These are phyloP conservation scores for Drosophila punjabiensis DNA, from an alignment of 1,140 invertebrate species.

Conservation along the genomic window DNA sequence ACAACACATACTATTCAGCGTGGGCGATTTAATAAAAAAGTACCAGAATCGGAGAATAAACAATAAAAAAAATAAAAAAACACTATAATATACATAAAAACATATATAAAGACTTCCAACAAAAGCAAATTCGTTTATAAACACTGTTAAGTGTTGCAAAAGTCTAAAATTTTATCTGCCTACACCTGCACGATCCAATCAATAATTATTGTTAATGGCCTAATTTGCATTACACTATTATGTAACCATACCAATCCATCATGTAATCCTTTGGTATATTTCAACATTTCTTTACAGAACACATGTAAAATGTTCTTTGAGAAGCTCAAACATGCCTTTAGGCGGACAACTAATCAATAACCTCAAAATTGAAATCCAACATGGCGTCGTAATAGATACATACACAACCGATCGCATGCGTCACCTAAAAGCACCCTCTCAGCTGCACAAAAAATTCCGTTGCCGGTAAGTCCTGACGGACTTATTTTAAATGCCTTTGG, in stretches of 20 bases:
- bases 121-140: background rate
- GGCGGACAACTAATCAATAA: slow-evolving; percentile 45
- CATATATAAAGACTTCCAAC: background rate
- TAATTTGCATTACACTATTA: background rate
- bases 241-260: background rate
- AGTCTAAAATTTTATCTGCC: background rate
- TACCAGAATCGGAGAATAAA: background rate
- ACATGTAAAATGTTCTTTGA: background rate
- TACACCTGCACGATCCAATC: background rate
- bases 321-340: background rate
- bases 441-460: slow-evolving; percentile 2
- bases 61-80: background rate
- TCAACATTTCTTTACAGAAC: background rate
- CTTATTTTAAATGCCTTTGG: background rate
- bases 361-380: slow-evolving; percentile 62
- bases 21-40: too few species aligned
- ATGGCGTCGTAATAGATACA: slow-evolving; percentile 71
- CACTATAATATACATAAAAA: background rate
- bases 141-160: background rate
- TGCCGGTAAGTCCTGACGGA: slow-evolving; percentile 11
- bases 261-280: background rate
- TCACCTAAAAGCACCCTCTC: slow-evolving; percentile 51
- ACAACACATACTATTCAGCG: background rate
- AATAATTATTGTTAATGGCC: background rate
- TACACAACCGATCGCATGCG: slow-evolving; percentile 69